Percentiles rank a stretch among this genome's conserved stretches.
Evolutionary conservation across 2,797 vertebrate genomes (phyloP).

Genomic region (Lateolabrax maculatus): DNA sequence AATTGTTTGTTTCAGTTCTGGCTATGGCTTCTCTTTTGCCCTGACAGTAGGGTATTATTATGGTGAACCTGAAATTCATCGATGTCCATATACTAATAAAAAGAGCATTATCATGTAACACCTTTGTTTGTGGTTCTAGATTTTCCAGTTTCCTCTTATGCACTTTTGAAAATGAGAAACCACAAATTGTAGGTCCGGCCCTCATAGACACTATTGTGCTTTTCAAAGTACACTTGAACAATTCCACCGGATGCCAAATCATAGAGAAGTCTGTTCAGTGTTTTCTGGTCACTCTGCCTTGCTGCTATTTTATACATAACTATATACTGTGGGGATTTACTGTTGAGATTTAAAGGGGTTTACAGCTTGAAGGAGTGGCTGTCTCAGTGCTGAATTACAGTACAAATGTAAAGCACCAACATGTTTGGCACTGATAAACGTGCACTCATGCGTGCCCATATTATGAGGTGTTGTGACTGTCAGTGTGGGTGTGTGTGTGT

Average conservation of each 20-base stretch:
- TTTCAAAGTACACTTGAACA: constrained; percentile 50
- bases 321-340: constrained; percentile 22
- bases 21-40: constrained; percentile 72
- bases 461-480: constrained; percentile 31
- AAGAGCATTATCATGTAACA: constrained; percentile 16
- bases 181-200: constrained; percentile 47
- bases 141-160: constrained; percentile 1
- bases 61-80: constrained; percentile 22
- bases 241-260: constrained; percentile 21
- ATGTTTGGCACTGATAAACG: constrained; percentile 58
- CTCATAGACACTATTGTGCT: constrained; percentile 78
- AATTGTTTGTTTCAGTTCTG: constrained; percentile 21
- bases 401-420: constrained; percentile 78
- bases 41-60: constrained; percentile 25
- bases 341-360: constrained; percentile 20
- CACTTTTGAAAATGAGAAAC: constrained; percentile 32
- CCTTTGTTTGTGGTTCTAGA: neutral
- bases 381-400: constrained; percentile 61
- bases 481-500: constrained; percentile 25
- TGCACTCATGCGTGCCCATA: constrained; percentile 35
- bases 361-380: constrained; percentile 23
- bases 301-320: constrained; percentile 28
- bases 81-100: neutral
- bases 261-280: neutral
- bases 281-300: constrained; percentile 9